Percentiles rank a stretch among this genome's conserved stretches.
These are phyloP conservation scores for Hystrix brachyura DNA, from an alignment of 2,113 vertebrate species.

Conservation along the genomic window DNA sequence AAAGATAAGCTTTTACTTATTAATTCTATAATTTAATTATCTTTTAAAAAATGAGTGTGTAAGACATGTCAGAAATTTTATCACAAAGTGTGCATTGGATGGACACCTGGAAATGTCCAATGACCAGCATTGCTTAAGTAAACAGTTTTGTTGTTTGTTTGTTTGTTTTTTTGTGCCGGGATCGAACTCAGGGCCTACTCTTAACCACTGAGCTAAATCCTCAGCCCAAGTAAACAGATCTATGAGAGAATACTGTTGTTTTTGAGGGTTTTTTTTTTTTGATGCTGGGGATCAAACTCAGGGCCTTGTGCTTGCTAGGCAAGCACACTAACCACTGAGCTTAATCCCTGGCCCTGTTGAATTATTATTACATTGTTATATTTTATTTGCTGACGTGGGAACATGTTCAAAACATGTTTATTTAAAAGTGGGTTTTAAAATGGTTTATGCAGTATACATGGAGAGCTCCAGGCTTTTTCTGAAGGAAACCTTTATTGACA, in stretches of 20 bases:
- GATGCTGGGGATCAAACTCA: no score
- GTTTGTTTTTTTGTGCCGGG: no score
- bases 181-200: no score
- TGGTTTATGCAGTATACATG: neutral
- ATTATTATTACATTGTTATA: neutral
- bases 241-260: neutral
- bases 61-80: conserved; percentile 15
- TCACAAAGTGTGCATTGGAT: neutral
- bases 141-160: neutral
- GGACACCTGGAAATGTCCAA: neutral
- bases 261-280: no score
- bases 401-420: neutral
- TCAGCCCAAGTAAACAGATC: neutral
- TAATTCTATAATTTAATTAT: neutral
- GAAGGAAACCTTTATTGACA: neutral
- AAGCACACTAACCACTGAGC: no score
- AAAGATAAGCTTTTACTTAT: neutral
- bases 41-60: neutral
- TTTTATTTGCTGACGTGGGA: conserved; percentile 26
- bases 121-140: neutral
- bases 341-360: neutral
- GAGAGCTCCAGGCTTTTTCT: neutral
- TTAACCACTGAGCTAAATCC: no score
- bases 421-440: conserved; percentile 19
- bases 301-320: no score